Conservation (phyloP, 2,888 invertebrate genomes). For the Diaprepes abbreviatus region DNA sequence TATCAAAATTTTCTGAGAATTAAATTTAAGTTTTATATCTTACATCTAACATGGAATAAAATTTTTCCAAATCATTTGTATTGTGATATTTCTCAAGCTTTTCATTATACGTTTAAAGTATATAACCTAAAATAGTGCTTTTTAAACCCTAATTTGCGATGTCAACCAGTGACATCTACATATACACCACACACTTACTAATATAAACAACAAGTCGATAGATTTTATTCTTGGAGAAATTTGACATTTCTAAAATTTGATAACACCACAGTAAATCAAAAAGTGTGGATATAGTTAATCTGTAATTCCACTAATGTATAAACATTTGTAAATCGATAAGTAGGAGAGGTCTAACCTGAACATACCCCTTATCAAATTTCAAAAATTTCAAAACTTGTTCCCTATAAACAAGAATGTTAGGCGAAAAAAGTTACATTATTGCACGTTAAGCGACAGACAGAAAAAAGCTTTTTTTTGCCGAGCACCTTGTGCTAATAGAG, state of each 20-base stretch:
- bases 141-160: slow-evolving; percentile 31
- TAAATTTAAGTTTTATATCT: too few species aligned
- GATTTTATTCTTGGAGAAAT: slow-evolving; percentile 3
- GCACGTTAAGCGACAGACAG: slow-evolving; percentile 25
- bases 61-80: slow-evolving; percentile 4
- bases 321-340: too few species aligned
- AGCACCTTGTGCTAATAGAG: slow-evolving; percentile 33
- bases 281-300: too few species aligned
- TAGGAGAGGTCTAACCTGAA: too few species aligned
- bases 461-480: slow-evolving; percentile 16
- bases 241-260: neutral
- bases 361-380: neutral
- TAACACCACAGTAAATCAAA: too few species aligned
- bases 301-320: too few species aligned
- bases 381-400: slow-evolving; percentile 3
- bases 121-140: slow-evolving; percentile 41
- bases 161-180: slow-evolving; percentile 37
- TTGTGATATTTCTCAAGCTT: slow-evolving; percentile 25
- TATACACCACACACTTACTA: slow-evolving; percentile 37
- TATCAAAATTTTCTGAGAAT: too few species aligned
- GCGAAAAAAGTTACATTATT: slow-evolving; percentile 28
- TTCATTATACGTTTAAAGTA: slow-evolving; percentile 21
- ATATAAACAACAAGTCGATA: slow-evolving; percentile 16
- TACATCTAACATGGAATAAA: neutral
- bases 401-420: slow-evolving; percentile 6